Conservation (phyloP, 53 echinoderm and acorn worm species). For the Astropecten irregularis region DNA sequence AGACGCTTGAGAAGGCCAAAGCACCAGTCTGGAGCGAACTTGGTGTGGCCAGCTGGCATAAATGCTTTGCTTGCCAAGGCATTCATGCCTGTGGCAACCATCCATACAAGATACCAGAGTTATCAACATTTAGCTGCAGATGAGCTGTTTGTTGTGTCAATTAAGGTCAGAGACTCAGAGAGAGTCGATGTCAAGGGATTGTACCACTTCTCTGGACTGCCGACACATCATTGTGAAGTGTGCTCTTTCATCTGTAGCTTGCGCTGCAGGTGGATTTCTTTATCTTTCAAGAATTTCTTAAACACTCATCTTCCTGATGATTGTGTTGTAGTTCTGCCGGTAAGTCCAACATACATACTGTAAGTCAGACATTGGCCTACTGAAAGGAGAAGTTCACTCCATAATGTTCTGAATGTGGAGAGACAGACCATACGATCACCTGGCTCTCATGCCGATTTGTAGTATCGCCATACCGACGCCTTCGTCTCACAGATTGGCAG, state of each 20-base stretch:
- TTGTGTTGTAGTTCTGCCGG: not conserved
- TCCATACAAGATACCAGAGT: not conserved
- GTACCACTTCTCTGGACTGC: not conserved
- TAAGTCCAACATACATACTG: conserved; percentile 48
- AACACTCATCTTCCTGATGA: conserved; percentile 15
- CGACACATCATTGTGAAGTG: not conserved
- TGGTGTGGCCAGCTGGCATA: not conserved
- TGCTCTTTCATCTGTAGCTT: conserved; percentile 18
- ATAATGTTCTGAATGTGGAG: conserved; percentile 51
- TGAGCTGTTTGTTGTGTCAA: too few relatives aligned
- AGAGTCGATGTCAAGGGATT: not conserved
- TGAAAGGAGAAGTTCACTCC: conserved; percentile 11
- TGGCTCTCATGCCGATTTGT: conserved; percentile 8
- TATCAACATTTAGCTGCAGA: too few relatives aligned
- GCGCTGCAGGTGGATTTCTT: conserved; percentile 7
- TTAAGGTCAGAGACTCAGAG: not conserved
- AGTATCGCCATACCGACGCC: conserved; percentile 20
- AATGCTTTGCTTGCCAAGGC: not conserved
- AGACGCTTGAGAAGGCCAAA: conserved; percentile 5
- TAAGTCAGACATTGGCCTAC: conserved; percentile 13
- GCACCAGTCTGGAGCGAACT: too few relatives aligned
- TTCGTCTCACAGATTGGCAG: conserved; percentile 40
- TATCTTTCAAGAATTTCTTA: not conserved
- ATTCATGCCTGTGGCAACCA: not conserved
- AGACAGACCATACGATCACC: not conserved